A percentile compares a stretch with the other conserved stretches of the same genome.
Conservation (phyloP, 2,888 invertebrate species). For the Leptinotarsa rubiginosa region DNA sequence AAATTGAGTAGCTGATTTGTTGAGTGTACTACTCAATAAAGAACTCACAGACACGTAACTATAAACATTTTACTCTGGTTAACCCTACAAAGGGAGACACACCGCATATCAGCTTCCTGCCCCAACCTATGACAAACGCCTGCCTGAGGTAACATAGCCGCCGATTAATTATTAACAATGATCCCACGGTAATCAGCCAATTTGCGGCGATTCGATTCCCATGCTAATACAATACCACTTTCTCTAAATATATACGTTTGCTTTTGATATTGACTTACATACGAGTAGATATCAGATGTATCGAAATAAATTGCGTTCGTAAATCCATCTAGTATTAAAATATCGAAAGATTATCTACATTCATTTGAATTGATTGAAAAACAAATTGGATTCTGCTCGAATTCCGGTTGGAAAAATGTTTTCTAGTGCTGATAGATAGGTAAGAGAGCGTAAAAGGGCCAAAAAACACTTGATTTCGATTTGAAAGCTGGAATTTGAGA, state of each 20-base stretch:
- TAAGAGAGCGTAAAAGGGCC: too few relatives aligned
- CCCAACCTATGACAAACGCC: slow-evolving; percentile 11
- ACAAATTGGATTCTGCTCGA: not conserved
- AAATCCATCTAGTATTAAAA: not conserved
- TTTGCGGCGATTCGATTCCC: slow-evolving; percentile 25
- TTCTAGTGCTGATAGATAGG: too few relatives aligned
- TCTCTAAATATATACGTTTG: slow-evolving; percentile 6
- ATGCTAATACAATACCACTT: slow-evolving; percentile 26
- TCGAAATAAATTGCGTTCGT: not conserved
- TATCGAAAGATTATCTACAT: not conserved
- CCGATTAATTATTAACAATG: slow-evolving; percentile 21
- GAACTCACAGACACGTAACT: not conserved
- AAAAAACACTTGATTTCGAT: too few relatives aligned
- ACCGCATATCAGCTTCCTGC: not conserved
- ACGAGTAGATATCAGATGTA: not conserved
- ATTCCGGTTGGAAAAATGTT: not conserved
- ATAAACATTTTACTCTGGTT: not conserved
- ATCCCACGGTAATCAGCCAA: slow-evolving; percentile 29
- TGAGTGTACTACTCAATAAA: too few relatives aligned
- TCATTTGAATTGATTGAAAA: not conserved
- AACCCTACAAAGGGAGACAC: not conserved
- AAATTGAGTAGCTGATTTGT: too few relatives aligned
- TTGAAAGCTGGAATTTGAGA: too few relatives aligned
- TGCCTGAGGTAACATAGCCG: slow-evolving; percentile 13
- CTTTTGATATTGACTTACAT: slow-evolving; percentile 14